Evolutionary conservation across 2,888 invertebrate genomes (phyloP), one percentile per base, ranked within the genome.

Genomic region (Molorchus minor): DNA sequence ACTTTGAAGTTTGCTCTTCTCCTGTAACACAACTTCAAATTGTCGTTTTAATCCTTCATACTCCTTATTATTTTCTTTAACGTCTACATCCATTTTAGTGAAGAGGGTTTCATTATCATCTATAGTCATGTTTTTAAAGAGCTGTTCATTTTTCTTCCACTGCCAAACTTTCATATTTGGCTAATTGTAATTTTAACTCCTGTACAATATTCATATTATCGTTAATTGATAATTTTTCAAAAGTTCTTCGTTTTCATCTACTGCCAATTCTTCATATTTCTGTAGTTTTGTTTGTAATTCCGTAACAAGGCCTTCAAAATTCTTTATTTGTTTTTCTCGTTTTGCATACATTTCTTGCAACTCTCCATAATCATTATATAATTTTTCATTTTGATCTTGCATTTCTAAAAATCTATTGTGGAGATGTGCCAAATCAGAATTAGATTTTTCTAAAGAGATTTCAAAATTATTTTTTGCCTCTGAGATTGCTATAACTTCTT

Each of bases 391-490:
- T 46, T 68, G 64, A 10, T 59, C 45, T 33, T 70, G 64, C 1
- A 70, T 43, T 47, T 68, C 69, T 5, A 57, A 45, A 29, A 68
- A 69, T 47, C 68, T 70, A 5, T 62, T 62, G 58, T 69, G 67
- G 45, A 63, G 71, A 16, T 66, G 55, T 4, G 44, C 43, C 5
- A 73, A 41, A 54, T 65, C 55, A 8, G 17, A 17, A 15, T 58
- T 57, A 40, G 49, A 52, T 55, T 66, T 59, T 19, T 67, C 59
- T 25, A 71, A 62, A 13, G 66, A 65, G 3, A 53, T 5, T 49
- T 75, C 75, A 10, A 75, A 56, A 40, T 59, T 63, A 21, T 65
- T 56, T 62, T 73, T 75, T 2, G 56, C 61, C 53, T 77, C 77
- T 2, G 53, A 44, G 10, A 66, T 30, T 10, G 52, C 58, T 20